These are phyloP conservation scores for Nothura maculosa DNA, from an alignment of 2,797 vertebrate genomes.

Conservation along the genomic window DNA sequence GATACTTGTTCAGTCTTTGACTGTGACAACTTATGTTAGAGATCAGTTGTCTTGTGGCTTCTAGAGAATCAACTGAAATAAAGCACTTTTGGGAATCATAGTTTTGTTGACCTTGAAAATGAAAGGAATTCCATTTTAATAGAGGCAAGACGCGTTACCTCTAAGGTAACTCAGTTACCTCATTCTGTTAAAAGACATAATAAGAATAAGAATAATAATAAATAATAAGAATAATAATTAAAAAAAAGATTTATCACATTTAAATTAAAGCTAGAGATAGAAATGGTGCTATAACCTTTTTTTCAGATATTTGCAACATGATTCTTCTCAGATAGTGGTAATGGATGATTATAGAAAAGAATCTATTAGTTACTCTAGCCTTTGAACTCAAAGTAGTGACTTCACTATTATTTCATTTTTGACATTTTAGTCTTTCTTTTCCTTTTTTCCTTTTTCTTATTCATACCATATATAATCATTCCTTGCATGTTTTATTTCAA, in stretches of 20 bases:
- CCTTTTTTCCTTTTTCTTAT: not conserved
- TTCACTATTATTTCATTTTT: not conserved
- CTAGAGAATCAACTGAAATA: not conserved
- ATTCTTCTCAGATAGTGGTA: not conserved
- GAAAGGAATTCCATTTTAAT: not conserved
- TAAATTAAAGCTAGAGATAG: not conserved
- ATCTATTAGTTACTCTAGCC: accelerated
- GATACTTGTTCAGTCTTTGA: not conserved
- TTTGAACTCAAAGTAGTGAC: not conserved
- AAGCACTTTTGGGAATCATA: not conserved
- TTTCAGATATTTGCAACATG: not conserved
- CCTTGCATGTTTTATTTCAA: not conserved
- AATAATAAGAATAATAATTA: not conserved
- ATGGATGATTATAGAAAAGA: not conserved
- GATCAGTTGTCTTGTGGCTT: not conserved
- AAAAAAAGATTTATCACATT: not conserved
- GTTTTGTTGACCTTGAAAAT: not conserved
- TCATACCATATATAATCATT: not conserved
- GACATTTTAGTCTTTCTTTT: not conserved
- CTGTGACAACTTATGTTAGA: not conserved
- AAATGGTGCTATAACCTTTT: not conserved
- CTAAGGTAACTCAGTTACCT: not conserved
- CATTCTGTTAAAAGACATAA: not conserved
- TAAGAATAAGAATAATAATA: not conserved
- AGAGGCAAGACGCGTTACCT: accelerated